Percentiles rank a stretch among this genome's conserved stretches.
Evolutionary conservation across 2,113 vertebrate genomes (phyloP).

Genomic region (Chrysochloris asiatica): DNA sequence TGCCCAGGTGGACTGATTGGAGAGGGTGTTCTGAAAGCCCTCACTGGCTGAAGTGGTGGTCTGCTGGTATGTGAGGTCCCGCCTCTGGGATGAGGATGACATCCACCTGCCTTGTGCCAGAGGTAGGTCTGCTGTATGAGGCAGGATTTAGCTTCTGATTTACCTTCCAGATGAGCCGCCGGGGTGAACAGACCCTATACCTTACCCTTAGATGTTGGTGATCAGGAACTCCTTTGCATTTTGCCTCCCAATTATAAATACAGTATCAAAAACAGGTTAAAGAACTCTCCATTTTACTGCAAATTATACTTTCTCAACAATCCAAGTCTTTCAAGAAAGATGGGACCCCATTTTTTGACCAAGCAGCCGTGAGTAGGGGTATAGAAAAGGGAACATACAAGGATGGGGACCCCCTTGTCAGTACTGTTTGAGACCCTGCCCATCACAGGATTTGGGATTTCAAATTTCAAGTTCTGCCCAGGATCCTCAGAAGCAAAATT

Average conservation of each 20-base stretch:
- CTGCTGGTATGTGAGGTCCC: not conserved
- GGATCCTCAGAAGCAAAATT: not conserved
- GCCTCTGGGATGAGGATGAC: fast-evolving
- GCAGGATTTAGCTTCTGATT: not conserved
- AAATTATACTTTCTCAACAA: not conserved
- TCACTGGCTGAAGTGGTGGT: not conserved
- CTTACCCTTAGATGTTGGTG: not conserved
- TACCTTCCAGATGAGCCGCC: not conserved
- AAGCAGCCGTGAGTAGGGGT: not conserved
- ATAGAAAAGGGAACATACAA: not conserved
- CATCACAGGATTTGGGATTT: not conserved
- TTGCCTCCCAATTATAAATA: not conserved
- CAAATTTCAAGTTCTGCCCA: not conserved
- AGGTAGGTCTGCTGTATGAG: not conserved
- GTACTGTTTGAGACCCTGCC: not conserved
- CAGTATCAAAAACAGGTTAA: not conserved
- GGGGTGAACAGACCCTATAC: not conserved
- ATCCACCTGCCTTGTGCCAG: not conserved
- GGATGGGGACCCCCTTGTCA: not conserved
- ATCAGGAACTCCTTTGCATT: not conserved
- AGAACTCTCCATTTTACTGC: not conserved
- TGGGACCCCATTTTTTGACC: not conserved
- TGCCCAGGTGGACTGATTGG: not conserved
- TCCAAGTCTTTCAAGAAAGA: not conserved
- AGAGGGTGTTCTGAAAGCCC: not conserved